Percentiles rank a stretch among this genome's conserved stretches.
These are phyloP conservation scores for Pomacea canaliculata DNA, from an alignment of 2,888 invertebrate species.

Conservation along the genomic window DNA sequence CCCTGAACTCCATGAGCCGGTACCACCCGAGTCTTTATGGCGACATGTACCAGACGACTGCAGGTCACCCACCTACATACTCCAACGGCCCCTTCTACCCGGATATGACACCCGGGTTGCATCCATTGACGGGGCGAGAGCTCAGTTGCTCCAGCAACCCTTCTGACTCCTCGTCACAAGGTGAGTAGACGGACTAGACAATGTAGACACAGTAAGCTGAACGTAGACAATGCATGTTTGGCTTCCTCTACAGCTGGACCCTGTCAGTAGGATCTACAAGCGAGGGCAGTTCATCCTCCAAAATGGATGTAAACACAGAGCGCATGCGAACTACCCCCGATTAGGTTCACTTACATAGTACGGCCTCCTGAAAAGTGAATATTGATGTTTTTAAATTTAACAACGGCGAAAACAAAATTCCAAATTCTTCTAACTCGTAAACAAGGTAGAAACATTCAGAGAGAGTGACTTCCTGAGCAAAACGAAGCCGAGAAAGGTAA, in stretches of 20 bases:
- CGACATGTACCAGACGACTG: conserved; percentile 59
- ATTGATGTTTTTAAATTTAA: too few species aligned
- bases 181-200: conserved; percentile 35
- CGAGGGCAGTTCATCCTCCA: not conserved
- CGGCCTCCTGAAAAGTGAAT: too few species aligned
- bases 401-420: too few species aligned
- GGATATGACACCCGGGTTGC: conserved; percentile 60
- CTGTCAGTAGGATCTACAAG: not conserved
- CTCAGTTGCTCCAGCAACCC: conserved; percentile 58
- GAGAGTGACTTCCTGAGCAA: too few species aligned
- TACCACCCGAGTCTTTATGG: conserved; percentile 58
- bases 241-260: not conserved
- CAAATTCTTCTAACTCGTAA: too few species aligned
- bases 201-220: too few species aligned
- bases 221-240: too few species aligned
- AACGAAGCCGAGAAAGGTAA: too few species aligned
- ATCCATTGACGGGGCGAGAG: conserved; percentile 59
- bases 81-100: conserved; percentile 62
- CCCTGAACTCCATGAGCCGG: conserved; percentile 60
- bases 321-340: not conserved
- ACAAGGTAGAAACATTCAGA: too few species aligned
- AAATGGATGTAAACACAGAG: not conserved
- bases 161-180: conserved; percentile 57
- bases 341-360: not conserved
- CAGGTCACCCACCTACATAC: conserved; percentile 57